phyloP scores from a whole-genome alignment of 1,140 invertebrate species.

The Prorops nasuta region DNA sequence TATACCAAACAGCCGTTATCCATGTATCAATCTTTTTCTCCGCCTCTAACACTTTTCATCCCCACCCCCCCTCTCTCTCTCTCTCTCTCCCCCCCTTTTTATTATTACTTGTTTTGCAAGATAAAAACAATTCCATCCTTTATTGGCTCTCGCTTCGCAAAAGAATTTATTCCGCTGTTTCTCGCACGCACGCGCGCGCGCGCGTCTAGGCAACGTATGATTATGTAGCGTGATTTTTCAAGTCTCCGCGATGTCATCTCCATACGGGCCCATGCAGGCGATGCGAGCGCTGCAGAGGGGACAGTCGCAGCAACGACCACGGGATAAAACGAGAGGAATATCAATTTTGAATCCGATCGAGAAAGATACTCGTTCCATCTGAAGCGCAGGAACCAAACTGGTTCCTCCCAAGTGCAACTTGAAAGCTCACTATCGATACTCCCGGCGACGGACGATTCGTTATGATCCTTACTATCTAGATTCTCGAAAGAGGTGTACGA shows the following conservation, averaged over 20 bases:
- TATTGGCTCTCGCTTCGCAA: background rate
- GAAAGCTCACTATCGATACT: slow-evolving; percentile 13
- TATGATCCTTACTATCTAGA: slow-evolving; percentile 33
- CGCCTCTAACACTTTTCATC: too few species aligned
- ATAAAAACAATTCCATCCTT: too few species aligned
- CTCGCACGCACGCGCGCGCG: background rate
- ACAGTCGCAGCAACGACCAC: background rate
- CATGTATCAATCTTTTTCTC: too few species aligned
- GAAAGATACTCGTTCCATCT: slow-evolving; percentile 24
- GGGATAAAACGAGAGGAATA: slow-evolving; percentile 27
- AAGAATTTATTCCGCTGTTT: background rate
- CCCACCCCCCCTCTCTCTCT: too few species aligned
- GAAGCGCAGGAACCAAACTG: slow-evolving; percentile 24
- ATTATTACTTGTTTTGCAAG: too few species aligned
- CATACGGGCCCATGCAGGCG: background rate
- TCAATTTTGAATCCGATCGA: slow-evolving; percentile 35
- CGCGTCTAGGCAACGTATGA: background rate
- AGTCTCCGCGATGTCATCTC: background rate
- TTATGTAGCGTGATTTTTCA: background rate
- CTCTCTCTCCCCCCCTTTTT: too few species aligned
- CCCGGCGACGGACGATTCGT: slow-evolving; percentile 30
- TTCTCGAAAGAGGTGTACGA: slow-evolving; percentile 1
- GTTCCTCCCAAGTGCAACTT: slow-evolving; percentile 13
- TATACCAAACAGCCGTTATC: too few species aligned
- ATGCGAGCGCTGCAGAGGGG: too few species aligned